Evolutionary conservation across 2,797 vertebrate species (phyloP), one percentile per base, ranked within the genome.

Genomic region (Poeciliopsis turneri): DNA sequence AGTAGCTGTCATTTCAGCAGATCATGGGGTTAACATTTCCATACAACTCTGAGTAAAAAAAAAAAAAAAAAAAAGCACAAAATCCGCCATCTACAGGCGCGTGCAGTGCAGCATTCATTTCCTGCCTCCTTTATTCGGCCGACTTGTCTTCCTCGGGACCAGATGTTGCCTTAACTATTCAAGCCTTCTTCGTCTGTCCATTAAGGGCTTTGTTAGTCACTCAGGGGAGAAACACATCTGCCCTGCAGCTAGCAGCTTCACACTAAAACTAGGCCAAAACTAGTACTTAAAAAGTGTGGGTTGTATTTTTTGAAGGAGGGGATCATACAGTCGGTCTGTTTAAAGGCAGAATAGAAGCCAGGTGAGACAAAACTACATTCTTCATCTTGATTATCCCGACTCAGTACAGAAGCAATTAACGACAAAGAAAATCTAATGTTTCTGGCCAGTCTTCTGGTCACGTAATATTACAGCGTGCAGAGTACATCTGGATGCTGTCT

Each of bases 401-500:
- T 1, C n/a, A 43, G 41, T 47, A 47, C 49, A 28, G 28, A 36
- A 75, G 2, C 13, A 57, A 82, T 85, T 81, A 84, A 83, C 74
- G 75, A 81, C 87, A 83, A 75, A 85, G 51, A 1, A 2, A 0
- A 0, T 47, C 59, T 25, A 46, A 43, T 47, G 73, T 55, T 74
- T 72, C 73, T 69, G 78, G 80, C 64, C 18, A 61, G 57, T 78
- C 81, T 75, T 53, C 74, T 71, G 81, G 76, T 73, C 33, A 20
- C 13, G 3, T 15, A 8, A 30, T 0, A 8, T 36, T 51, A 46
- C 39, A 81, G 85, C 77, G 70, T 78, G 69, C 72, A 15, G 30
- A 57, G 76, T 86, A 88, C 88, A 91, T 90, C 87, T 86, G 86
- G 82, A 72, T 78, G 59, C 84, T 91, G 88, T 92, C 90, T 85